Percentiles rank a stretch among this genome's conserved stretches.
Evolutionary conservation across 2,113 vertebrate genomes (phyloP).

Genomic region (Otis tarda): DNA sequence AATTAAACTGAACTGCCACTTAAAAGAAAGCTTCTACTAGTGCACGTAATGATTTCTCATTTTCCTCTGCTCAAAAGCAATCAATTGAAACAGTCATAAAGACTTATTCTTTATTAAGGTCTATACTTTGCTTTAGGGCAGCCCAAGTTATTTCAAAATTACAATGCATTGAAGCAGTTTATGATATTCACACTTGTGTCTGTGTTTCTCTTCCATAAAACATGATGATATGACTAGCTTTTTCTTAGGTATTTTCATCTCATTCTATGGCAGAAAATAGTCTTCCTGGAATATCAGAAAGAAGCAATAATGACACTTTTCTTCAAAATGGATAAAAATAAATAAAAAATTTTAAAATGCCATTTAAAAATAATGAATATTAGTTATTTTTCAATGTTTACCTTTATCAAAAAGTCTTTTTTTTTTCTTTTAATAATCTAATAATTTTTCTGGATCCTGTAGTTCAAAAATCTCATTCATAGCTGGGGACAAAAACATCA

Average conservation of each 20-base stretch:
- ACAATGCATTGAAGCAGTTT: slow-evolving; percentile 30
- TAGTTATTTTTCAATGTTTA: not conserved
- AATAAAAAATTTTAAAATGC: not conserved
- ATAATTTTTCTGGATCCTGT: not conserved
- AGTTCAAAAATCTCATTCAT: not conserved
- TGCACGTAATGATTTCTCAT: slow-evolving; percentile 65
- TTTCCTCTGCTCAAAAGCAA: slow-evolving; percentile 55
- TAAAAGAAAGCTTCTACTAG: slow-evolving; percentile 59
- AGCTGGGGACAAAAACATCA: not conserved
- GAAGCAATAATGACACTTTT: not conserved
- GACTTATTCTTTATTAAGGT: slow-evolving; percentile 63
- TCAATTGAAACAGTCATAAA: slow-evolving; percentile 64
- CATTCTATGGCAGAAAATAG: not conserved
- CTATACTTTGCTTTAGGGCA: slow-evolving; percentile 46
- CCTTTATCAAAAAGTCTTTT: not conserved
- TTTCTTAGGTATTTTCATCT: not conserved
- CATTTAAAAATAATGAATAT: not conserved
- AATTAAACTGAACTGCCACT: slow-evolving; percentile 70
- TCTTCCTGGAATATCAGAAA: not conserved
- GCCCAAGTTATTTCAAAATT: slow-evolving; percentile 53
- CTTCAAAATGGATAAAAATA: not conserved
- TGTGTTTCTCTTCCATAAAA: not conserved
- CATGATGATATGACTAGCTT: not conserved
- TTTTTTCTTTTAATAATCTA: not conserved
- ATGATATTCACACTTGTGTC: not conserved